Evolutionary conservation across 2,888 invertebrate species (phyloP).

Genomic region (Seira musarum): DNA sequence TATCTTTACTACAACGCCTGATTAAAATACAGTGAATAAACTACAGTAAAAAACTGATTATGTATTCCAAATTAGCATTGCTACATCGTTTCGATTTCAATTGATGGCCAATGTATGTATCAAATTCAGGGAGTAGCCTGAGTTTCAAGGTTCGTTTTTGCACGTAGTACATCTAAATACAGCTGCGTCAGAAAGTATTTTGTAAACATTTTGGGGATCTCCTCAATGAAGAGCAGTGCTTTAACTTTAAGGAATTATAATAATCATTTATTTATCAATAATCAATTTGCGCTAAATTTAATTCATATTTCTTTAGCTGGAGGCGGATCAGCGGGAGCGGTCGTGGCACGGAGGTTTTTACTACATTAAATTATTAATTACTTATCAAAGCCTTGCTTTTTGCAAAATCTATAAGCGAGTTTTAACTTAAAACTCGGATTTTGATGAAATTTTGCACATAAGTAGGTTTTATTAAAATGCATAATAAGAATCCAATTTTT

Average conservation of each 20-base stretch:
- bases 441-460: background rate
- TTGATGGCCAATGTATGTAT: too few relatives aligned
- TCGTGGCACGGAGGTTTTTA: constrained; percentile 57
- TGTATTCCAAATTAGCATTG: too few relatives aligned
- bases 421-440: too few relatives aligned
- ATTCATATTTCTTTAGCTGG: constrained; percentile 37
- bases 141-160: background rate
- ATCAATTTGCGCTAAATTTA: background rate
- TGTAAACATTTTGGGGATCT: background rate
- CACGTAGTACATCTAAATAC: background rate
- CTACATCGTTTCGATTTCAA: too few relatives aligned
- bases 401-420: too few relatives aligned
- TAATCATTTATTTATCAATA: background rate
- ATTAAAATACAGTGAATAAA: too few relatives aligned
- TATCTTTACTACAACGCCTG: too few relatives aligned
- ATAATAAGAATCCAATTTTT: too few relatives aligned
- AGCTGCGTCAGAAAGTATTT: background rate
- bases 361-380: too few relatives aligned
- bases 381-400: too few relatives aligned
- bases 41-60: too few relatives aligned
- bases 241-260: background rate
- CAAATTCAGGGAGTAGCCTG: too few relatives aligned
- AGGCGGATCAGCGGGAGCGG: constrained; percentile 58
- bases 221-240: background rate
- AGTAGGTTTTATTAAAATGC: background rate